Percentiles rank a stretch among this genome's conserved stretches.
These are phyloP conservation scores for Geotrupes spiniger DNA, from an alignment of 2,888 invertebrate genomes.

Conservation along the genomic window DNA sequence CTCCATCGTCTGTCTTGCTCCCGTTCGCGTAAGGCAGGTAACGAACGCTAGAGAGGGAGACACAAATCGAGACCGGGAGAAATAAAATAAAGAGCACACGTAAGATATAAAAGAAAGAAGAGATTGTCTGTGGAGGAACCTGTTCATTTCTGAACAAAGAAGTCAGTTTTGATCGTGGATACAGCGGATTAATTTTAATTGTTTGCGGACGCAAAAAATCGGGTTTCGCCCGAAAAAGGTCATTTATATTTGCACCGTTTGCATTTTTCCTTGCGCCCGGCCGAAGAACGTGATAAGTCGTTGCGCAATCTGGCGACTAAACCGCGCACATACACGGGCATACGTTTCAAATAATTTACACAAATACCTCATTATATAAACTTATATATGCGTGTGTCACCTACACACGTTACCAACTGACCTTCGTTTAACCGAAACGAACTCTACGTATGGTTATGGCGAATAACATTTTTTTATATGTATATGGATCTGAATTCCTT, in stretches of 20 bases:
- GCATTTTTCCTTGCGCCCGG: neutral
- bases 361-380: no score
- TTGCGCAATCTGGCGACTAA: neutral
- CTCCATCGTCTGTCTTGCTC: slow-evolving; percentile 21
- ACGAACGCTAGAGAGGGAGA: neutral
- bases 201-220: slow-evolving; percentile 26
- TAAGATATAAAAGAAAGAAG: slow-evolving; percentile 36
- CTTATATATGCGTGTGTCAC: neutral
- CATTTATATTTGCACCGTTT: slow-evolving; percentile 8
- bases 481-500: slow-evolving; percentile 6
- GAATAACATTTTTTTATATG: neutral
- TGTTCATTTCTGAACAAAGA: slow-evolving; percentile 42
- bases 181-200: slow-evolving; percentile 35
- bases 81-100: slow-evolving; percentile 29
- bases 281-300: neutral
- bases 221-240: slow-evolving; percentile 12
- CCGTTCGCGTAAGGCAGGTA: slow-evolving; percentile 5
- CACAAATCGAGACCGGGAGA: slow-evolving; percentile 14
- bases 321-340: neutral
- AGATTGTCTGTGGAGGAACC: slow-evolving; percentile 38
- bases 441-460: slow-evolving; percentile 1
- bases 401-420: slow-evolving; percentile 2
- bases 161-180: slow-evolving; percentile 34
- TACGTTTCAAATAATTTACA: neutral
- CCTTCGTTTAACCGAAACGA: neutral